These are phyloP conservation scores for Opisthograptis luteolata DNA, from an alignment of 2,888 invertebrate species.

Conservation along the genomic window DNA sequence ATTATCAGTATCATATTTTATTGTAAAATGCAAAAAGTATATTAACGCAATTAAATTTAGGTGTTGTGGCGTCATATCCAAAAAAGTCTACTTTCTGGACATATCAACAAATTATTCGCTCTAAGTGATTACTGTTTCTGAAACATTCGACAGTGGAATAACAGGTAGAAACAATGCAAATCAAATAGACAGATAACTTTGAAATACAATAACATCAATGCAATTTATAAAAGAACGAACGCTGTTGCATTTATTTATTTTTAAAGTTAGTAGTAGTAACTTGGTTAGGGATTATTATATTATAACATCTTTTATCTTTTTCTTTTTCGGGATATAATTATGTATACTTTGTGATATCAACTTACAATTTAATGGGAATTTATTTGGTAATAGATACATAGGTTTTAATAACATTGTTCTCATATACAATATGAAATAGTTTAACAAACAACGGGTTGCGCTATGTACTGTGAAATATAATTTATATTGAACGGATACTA, in stretches of 20 bases:
- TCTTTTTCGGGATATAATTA: conserved; percentile 60
- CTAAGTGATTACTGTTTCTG: conserved; percentile 48
- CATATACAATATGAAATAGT: conserved; percentile 38
- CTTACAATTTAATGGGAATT: conserved; percentile 64
- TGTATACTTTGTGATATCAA: conserved; percentile 80
- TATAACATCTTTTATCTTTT: conserved; percentile 56
- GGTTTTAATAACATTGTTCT: conserved; percentile 13
- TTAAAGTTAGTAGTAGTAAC: conserved; percentile 60
- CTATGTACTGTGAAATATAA: conserved; percentile 43
- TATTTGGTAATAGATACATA: conserved; percentile 23
- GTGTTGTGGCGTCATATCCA: conserved; percentile 68
- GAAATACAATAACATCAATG: conserved; percentile 34
- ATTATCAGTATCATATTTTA: conserved; percentile 59
- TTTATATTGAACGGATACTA: conserved; percentile 38
- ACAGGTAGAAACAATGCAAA: conserved; percentile 38
- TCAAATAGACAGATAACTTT: conserved; percentile 30
- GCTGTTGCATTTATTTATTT: conserved; percentile 75
- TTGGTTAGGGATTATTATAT: conserved; percentile 60
- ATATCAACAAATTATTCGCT: conserved; percentile 58
- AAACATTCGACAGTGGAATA: conserved; percentile 45
- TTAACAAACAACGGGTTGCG: conserved; percentile 42
- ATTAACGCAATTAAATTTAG: conserved; percentile 27
- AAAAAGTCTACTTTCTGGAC: conserved; percentile 41
- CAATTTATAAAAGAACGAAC: conserved; percentile 45
- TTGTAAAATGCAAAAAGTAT: conserved; percentile 24